Percentiles rank a stretch among this genome's conserved stretches.
Evolutionary conservation across 2,888 invertebrate species (phyloP).

Genomic region (Biston betularia): DNA sequence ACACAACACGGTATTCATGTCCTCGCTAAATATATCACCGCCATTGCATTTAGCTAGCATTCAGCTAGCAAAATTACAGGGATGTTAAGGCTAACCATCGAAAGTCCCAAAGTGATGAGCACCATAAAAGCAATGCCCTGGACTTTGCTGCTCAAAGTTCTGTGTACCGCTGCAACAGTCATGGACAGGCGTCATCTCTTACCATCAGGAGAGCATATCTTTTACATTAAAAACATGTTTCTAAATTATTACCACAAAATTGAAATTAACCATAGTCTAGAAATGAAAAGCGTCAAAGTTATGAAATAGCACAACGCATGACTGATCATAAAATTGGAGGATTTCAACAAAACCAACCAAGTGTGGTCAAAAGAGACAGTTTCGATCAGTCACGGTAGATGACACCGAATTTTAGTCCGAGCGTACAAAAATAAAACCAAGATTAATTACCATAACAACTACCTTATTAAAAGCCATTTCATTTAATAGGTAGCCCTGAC

Average conservation of each 20-base stretch:
- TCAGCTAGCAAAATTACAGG: too few relatives aligned
- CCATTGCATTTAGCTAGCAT: too few relatives aligned
- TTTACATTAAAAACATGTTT: too few relatives aligned
- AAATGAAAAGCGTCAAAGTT: slow-evolving; percentile 19
- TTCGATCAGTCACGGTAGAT: slow-evolving; percentile 38
- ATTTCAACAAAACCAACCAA: slow-evolving; percentile 41
- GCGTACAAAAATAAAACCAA: slow-evolving; percentile 35
- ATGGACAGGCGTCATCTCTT: too few relatives aligned
- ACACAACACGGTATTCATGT: background rate
- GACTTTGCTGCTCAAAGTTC: too few relatives aligned
- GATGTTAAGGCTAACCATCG: too few relatives aligned
- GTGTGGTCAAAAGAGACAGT: slow-evolving; percentile 32
- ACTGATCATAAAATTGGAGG: slow-evolving; percentile 36
- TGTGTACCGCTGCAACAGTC: too few relatives aligned
- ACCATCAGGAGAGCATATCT: too few relatives aligned
- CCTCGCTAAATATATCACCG: too few relatives aligned
- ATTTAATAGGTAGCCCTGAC: slow-evolving; percentile 8
- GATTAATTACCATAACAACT: slow-evolving; percentile 27
- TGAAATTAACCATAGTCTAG: slow-evolving; percentile 1
- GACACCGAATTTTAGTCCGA: slow-evolving; percentile 39
- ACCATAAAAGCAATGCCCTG: too few relatives aligned
- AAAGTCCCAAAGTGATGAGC: too few relatives aligned
- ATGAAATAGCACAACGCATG: slow-evolving; percentile 41
- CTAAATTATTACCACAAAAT: slow-evolving; percentile 1
- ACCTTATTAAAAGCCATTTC: slow-evolving; percentile 10